Conservation (phyloP, 1,140 invertebrate genomes). For the Gonioctena quinquepunctata region DNA sequence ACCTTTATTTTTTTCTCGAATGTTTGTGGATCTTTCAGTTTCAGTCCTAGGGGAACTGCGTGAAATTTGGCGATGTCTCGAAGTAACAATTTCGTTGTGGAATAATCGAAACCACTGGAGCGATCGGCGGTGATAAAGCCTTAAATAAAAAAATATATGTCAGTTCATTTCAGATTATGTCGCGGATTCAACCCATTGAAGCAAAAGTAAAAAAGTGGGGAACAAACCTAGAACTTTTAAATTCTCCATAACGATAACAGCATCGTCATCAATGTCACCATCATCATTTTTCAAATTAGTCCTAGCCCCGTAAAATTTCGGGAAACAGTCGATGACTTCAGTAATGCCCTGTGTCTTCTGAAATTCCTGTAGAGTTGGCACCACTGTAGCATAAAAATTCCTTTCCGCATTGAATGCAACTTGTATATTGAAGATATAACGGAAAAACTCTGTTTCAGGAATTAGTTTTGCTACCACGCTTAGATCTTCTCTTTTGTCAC, state of each 20-base stretch:
- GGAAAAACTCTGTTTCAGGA: slow-evolving; percentile 58
- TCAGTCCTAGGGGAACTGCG: slow-evolving; percentile 61
- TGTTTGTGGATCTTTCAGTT: slow-evolving; percentile 57
- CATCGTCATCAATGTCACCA: slow-evolving; percentile 57
- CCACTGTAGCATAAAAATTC: slow-evolving; percentile 57
- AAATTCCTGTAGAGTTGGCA: slow-evolving; percentile 56
- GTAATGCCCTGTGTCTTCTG: slow-evolving; percentile 55
- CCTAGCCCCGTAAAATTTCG: slow-evolving; percentile 59
- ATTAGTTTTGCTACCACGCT: slow-evolving; percentile 59
- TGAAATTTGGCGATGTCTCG: slow-evolving; percentile 60
- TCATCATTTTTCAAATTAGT: slow-evolving; percentile 50
- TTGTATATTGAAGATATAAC: slow-evolving; percentile 61
- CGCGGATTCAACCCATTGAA: background rate
- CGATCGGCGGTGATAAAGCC: background rate
- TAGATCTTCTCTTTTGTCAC: slow-evolving; percentile 49
- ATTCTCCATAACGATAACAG: slow-evolving; percentile 62
- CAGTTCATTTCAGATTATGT: background rate
- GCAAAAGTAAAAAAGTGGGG: background rate
- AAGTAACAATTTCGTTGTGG: background rate
- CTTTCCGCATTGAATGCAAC: slow-evolving; percentile 61
- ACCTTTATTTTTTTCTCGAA: slow-evolving; percentile 57
- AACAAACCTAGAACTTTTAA: slow-evolving; percentile 49
- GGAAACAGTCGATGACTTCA: slow-evolving; percentile 53
- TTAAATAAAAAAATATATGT: background rate
- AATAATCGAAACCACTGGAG: background rate